phyloP scores from a whole-genome alignment of 2,113 vertebrate species.

The Scopus umbretta region DNA sequence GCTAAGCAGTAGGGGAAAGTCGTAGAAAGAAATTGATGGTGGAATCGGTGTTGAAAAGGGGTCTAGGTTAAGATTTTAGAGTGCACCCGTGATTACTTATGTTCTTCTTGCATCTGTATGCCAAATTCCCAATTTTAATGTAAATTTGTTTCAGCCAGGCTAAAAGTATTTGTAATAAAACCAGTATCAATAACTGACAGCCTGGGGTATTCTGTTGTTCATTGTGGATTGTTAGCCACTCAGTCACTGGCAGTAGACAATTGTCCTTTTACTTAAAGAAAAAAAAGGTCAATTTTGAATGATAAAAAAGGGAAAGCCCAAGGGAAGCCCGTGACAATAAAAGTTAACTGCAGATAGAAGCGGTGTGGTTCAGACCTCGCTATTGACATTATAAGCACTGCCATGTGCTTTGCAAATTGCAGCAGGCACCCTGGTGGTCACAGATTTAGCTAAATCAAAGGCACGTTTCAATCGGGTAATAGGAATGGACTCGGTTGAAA shows the following conservation, averaged over 20 bases:
- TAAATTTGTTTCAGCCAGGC: neutral
- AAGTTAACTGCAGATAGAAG: conserved; percentile 47
- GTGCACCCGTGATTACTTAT: neutral
- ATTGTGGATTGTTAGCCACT: neutral
- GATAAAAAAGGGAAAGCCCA: conserved; percentile 14
- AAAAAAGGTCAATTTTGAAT: conserved; percentile 7
- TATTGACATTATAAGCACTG: neutral
- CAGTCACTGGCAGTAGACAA: neutral
- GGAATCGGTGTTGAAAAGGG: neutral
- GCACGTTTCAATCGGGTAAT: neutral
- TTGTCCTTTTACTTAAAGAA: neutral
- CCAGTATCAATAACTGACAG: neutral
- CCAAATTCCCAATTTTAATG: neutral
- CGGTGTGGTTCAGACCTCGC: neutral
- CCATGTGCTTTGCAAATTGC: neutral
- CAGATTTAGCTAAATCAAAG: neutral
- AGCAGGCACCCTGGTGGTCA: neutral
- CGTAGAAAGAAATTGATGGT: neutral
- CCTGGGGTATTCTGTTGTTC: neutral
- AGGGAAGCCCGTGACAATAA: conserved; percentile 5
- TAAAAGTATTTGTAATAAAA: neutral
- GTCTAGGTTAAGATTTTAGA: neutral
- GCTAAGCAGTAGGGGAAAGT: neutral
- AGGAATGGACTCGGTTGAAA: neutral
- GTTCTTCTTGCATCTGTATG: neutral